Conservation (phyloP, 2,113 vertebrate genomes). For the Urocynchramus pylzowi region DNA sequence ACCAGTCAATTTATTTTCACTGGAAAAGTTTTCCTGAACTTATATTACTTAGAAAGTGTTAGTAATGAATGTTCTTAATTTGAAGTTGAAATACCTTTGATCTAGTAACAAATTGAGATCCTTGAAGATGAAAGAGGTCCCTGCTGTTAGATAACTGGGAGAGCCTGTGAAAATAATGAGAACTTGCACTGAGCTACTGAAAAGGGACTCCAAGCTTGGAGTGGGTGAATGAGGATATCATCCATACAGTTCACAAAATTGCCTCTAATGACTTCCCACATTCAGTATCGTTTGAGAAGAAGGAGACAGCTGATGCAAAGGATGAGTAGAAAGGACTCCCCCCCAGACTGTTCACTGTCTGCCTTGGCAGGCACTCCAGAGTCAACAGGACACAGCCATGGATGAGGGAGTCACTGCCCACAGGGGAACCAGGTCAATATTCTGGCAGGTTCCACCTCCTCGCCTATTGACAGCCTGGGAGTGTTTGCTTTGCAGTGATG, state of each 20-base stretch:
- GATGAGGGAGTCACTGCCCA: not conserved
- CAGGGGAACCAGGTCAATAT: not conserved
- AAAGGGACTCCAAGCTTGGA: not conserved
- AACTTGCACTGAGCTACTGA: not conserved
- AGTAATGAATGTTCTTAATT: not conserved
- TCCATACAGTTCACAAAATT: not conserved
- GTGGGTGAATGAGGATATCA: not conserved
- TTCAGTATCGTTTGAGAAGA: not conserved
- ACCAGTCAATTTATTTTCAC: not conserved
- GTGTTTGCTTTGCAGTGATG: not conserved
- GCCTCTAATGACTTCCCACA: not conserved
- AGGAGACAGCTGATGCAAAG: not conserved
- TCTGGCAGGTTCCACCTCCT: not conserved
- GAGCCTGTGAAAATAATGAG: constrained; percentile 1
- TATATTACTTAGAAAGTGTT: not conserved
- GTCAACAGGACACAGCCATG: not conserved
- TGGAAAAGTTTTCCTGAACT: constrained; percentile 3
- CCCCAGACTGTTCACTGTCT: no score
- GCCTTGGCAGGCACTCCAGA: not conserved
- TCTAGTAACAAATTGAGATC: constrained; percentile 20
- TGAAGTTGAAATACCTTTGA: constrained; percentile 35
- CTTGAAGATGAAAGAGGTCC: constrained; percentile 1
- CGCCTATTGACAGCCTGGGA: not conserved
- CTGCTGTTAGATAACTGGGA: not conserved
- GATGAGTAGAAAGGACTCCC: not conserved